Base-by-base conservation (phyloP, 1,140 invertebrate genomes). In the Drosophila pachea region DNA sequence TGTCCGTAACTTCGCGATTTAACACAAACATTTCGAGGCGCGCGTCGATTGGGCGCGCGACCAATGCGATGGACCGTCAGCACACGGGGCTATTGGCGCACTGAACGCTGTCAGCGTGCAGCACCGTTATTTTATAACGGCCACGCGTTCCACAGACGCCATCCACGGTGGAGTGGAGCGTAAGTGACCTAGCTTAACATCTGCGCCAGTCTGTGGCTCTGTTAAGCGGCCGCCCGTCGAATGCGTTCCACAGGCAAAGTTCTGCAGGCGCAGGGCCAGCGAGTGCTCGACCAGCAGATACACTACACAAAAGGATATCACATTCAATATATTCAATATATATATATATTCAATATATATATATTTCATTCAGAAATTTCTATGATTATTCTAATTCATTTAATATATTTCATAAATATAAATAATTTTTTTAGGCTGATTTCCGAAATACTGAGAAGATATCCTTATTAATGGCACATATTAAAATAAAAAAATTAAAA, bases 131-230 rank as follows among this genome's bases (percentile, higher is more conserved):
- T 84, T 86, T 84, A 84, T 86, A 84, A 74, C 63, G 62, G 43
- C 49, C 14, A 61, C 56, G 65, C 73, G 61, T 73, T 40, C 74
- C 62, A 68, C 36, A 29, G 22, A 58, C 12, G 50, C 33, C 53
- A 50, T 61, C 54, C 59, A 68, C 64, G 60, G n/a, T n/a, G n/a
- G 67, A 36, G 81, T 84, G 81, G 81, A 86, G 74, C 71, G 62
- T 77, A 84, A 79, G 71, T 86, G 81, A 84, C 81, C 81, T 84
- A 70, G 70, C 76, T 61, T 74, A 76, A 76, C 74, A 76, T 76
- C 32, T 67, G 75, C 76, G 81, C 50, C 79, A 84, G 64, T 84
- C 66, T 69, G 73, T 76, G 73, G 73, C 59, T 42, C 73, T 84
- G 75, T 84, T 73, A 78, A 62, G 9, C 9, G n/a, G 12, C 36